phyloP scores from a whole-genome alignment of 1,140 invertebrate species.

The Proctacanthus coquilletti region DNA sequence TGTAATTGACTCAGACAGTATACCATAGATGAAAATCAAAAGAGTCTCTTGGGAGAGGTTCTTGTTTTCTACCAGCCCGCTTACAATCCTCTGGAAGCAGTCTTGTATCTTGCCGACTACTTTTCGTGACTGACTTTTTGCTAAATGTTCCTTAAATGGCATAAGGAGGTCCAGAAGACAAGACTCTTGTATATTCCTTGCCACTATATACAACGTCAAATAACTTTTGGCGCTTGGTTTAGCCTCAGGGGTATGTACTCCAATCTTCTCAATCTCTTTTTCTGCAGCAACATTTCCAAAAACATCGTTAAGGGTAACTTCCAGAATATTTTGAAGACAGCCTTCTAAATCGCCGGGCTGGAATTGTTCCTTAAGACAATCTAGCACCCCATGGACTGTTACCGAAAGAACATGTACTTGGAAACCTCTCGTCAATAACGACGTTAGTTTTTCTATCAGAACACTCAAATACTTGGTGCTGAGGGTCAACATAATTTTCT shows the following conservation, averaged over 20 bases:
- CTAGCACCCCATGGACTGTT: slow-evolving; percentile 71
- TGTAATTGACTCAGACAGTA: slow-evolving; percentile 63
- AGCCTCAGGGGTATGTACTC: slow-evolving; percentile 62
- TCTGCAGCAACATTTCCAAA: slow-evolving; percentile 81
- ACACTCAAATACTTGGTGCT: slow-evolving; percentile 67
- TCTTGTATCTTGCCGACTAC: slow-evolving; percentile 63
- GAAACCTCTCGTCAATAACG: slow-evolving; percentile 72
- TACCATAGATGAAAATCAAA: slow-evolving; percentile 65
- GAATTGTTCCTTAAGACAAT: slow-evolving; percentile 41
- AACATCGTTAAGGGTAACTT: slow-evolving; percentile 73
- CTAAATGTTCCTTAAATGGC: slow-evolving; percentile 69
- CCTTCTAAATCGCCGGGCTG: slow-evolving; percentile 55
- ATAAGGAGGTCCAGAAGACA: slow-evolving; percentile 59
- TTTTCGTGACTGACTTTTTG: slow-evolving; percentile 63
- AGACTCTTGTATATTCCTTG: slow-evolving; percentile 59
- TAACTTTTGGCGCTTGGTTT: slow-evolving; percentile 72
- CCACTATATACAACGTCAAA: slow-evolving; percentile 67
- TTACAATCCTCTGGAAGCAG: slow-evolving; percentile 58
- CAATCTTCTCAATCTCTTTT: slow-evolving; percentile 76
- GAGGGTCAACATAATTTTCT: slow-evolving; percentile 73
- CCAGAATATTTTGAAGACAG: slow-evolving; percentile 62
- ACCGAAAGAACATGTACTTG: slow-evolving; percentile 86
- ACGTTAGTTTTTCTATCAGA: slow-evolving; percentile 65
- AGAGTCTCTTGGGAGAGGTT: slow-evolving; percentile 54
- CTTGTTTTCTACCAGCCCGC: slow-evolving; percentile 66